A percentile compares a stretch with the other conserved stretches of the same genome.
These are phyloP conservation scores for Paraescarpia echinospica DNA, from an alignment of 1,140 invertebrate species.

Conservation along the genomic window DNA sequence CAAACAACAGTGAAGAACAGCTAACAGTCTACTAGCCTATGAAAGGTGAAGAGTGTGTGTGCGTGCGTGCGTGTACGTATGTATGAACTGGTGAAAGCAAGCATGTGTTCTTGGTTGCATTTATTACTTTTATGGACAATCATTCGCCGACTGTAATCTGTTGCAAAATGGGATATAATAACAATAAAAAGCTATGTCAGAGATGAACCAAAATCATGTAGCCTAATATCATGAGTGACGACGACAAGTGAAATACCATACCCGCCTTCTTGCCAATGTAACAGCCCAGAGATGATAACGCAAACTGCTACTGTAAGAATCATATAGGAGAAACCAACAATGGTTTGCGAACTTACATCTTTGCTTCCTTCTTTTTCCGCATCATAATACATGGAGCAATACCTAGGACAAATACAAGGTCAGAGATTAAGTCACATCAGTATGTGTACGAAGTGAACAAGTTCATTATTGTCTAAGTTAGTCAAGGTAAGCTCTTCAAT, in stretches of 20 bases:
- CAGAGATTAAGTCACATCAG: neutral
- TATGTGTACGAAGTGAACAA: neutral
- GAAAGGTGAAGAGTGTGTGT: too few species aligned
- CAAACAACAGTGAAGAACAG: too few species aligned
- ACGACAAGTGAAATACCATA: neutral
- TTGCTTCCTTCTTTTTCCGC: conserved; percentile 59
- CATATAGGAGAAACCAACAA: neutral
- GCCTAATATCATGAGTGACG: neutral
- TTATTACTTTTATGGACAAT: too few species aligned
- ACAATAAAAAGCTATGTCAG: neutral
- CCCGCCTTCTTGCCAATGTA: neutral
- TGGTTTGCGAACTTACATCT: conserved; percentile 52
- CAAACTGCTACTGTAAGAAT: neutral
- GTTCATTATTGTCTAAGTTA: neutral
- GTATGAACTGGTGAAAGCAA: too few species aligned
- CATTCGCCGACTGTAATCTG: neutral
- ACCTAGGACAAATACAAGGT: conserved; percentile 53
- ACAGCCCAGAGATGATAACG: neutral
- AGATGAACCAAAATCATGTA: neutral
- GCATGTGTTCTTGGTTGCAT: too few species aligned
- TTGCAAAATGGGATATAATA: neutral
- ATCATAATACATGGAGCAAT: conserved; percentile 70
- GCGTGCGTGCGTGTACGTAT: too few species aligned
- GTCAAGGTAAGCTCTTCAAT: neutral
- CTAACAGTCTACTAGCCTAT: too few species aligned